Conservation (phyloP, 2,113 vertebrate genomes). For the Raphicerus campestris region DNA sequence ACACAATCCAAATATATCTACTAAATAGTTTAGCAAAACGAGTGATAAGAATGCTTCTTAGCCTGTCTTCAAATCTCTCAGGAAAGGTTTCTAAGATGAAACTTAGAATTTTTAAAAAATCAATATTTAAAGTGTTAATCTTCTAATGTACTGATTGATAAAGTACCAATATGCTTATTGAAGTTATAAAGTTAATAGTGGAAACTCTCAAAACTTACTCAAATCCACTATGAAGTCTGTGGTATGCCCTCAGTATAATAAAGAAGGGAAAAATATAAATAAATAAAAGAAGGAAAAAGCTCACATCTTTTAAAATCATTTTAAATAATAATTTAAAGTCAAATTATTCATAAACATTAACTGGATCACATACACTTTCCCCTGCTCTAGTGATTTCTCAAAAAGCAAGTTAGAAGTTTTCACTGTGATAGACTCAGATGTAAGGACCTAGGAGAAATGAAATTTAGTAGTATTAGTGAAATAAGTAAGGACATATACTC, state of each 20-base stretch:
- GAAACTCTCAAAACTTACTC: not conserved
- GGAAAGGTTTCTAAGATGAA: not conserved
- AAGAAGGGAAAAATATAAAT: not conserved
- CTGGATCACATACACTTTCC: not conserved
- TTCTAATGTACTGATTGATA: not conserved
- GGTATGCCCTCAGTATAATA: not conserved
- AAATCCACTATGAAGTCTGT: not conserved
- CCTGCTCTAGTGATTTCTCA: not conserved
- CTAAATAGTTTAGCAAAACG: not conserved
- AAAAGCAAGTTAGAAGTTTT: slow-evolving; percentile 13
- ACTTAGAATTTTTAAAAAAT: not conserved
- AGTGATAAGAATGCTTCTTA: not conserved
- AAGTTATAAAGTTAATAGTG: not conserved
- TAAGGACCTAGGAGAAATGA: not conserved
- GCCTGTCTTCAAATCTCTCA: not conserved
- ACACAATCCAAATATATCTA: not conserved
- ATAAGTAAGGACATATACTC: slow-evolving; percentile 20
- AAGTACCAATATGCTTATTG: not conserved
- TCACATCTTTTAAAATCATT: not conserved
- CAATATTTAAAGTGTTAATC: not conserved
- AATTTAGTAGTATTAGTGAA: slow-evolving; percentile 7
- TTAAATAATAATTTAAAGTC: slow-evolving; percentile 35
- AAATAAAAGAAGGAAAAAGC: not conserved
- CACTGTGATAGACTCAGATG: not conserved
- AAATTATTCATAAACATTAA: slow-evolving; percentile 11